Conservation (phyloP, 2,888 invertebrate genomes). For the Sphinx pinastri region DNA sequence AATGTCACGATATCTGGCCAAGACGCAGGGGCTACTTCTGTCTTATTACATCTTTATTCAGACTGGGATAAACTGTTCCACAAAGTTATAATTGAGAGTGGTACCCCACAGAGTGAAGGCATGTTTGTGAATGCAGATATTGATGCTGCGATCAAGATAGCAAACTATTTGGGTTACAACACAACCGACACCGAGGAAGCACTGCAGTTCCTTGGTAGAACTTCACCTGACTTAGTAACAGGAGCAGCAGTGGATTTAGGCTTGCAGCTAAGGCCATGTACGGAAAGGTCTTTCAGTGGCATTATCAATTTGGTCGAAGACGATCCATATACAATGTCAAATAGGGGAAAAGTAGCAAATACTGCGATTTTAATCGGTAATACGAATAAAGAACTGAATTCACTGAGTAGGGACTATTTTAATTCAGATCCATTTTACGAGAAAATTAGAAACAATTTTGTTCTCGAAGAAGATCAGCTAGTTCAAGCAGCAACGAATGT, state of each 20-base stretch:
- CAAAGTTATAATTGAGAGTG: conserved; percentile 72
- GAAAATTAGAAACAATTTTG: conserved; percentile 61
- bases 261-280: conserved; percentile 65
- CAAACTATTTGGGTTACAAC: conserved; percentile 63
- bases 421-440: conserved; percentile 62
- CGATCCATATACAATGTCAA: conserved; percentile 65
- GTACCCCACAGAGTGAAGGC: conserved; percentile 66
- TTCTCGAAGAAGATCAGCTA: conserved; percentile 57
- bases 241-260: conserved; percentile 60
- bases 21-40: conserved; percentile 70
- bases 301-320: conserved; percentile 67
- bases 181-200: conserved; percentile 64
- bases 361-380: conserved; percentile 72
- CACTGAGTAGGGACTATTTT: conserved; percentile 54
- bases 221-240: conserved; percentile 61
- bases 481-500: conserved; percentile 54
- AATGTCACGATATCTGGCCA: conserved; percentile 73
- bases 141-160: conserved; percentile 63
- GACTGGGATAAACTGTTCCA: conserved; percentile 67
- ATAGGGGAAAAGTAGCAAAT: conserved; percentile 61
- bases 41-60: conserved; percentile 68
- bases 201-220: conserved; percentile 55
- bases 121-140: conserved; percentile 66
- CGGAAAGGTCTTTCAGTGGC: conserved; percentile 70
- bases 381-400: conserved; percentile 58